Percentiles rank a stretch among this genome's conserved stretches.
phyloP scores from a whole-genome alignment of 2,113 vertebrate genomes.

The Xenopus tropicalis region DNA sequence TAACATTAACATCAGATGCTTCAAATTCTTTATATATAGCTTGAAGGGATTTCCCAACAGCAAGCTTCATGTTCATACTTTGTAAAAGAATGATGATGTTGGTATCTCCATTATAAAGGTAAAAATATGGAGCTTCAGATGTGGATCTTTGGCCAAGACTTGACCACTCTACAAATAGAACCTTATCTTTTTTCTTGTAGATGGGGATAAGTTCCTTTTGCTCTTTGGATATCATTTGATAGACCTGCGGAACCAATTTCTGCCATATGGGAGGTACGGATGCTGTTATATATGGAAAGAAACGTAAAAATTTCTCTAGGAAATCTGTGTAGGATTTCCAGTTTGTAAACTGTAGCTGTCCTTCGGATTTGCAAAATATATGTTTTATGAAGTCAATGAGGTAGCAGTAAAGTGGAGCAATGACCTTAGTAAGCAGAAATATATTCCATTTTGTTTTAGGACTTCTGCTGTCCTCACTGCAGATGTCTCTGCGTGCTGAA shows the following conservation, averaged over 20 bases:
- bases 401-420: conserved; percentile 69
- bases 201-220: conserved; percentile 64
- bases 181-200: conserved; percentile 33
- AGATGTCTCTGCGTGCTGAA: conserved; percentile 60
- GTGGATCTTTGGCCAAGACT: conserved; percentile 24
- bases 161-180: conserved; percentile 47
- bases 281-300: conserved; percentile 59
- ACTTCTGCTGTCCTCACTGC: conserved; percentile 61
- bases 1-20: conserved; percentile 52
- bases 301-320: conserved; percentile 53
- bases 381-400: conserved; percentile 60
- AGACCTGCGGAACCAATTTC: conserved; percentile 62
- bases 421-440: conserved; percentile 58
- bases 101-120: background rate
- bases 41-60: background rate
- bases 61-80: conserved; percentile 66
- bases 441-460: conserved; percentile 66
- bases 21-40: conserved; percentile 51
- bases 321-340: rapidly evolving
- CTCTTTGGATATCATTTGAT: conserved; percentile 56
- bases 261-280: conserved; percentile 60
- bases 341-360: background rate
- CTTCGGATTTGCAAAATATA: conserved; percentile 21
- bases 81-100: conserved; percentile 35
- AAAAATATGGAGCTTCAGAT: conserved; percentile 51